A percentile compares a stretch with the other conserved stretches of the same genome.
These are phyloP conservation scores for Buteo buteo DNA, from an alignment of 2,113 vertebrate genomes.

Conservation along the genomic window DNA sequence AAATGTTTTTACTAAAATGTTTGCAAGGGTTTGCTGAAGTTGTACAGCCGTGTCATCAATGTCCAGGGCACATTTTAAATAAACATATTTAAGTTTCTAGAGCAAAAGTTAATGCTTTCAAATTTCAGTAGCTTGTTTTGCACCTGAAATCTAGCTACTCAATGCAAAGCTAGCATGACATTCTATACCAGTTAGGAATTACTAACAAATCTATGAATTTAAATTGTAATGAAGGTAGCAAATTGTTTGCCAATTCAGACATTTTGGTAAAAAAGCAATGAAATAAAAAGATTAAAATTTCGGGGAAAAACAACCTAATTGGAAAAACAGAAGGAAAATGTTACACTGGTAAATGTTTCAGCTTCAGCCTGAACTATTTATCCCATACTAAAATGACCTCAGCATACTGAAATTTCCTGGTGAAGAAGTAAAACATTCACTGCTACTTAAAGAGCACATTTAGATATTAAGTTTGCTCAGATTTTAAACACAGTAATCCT, in stretches of 20 bases:
- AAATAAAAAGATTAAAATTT: background rate
- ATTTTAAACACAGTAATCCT: background rate
- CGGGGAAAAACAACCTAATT: background rate
- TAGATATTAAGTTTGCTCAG: background rate
- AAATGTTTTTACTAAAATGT: background rate
- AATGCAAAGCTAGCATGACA: background rate
- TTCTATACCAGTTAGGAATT: background rate
- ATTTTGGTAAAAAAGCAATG: background rate
- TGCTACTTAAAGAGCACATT: background rate
- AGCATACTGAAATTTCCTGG: slow-evolving; percentile 23
- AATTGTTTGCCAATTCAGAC: background rate
- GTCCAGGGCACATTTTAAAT: background rate
- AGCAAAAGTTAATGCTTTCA: background rate
- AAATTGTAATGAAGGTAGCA: background rate
- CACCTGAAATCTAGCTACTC: background rate
- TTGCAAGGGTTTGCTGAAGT: background rate
- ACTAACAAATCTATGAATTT: background rate
- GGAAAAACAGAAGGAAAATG: slow-evolving; percentile 3
- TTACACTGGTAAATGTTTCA: background rate
- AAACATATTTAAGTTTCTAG: background rate
- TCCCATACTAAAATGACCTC: slow-evolving; percentile 9
- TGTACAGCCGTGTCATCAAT: background rate
- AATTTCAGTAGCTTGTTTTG: background rate
- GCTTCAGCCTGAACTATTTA: background rate
- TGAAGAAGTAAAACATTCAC: background rate